Base-by-base conservation (phyloP, 2,113 vertebrate genomes). In the Scopus umbretta region DNA sequence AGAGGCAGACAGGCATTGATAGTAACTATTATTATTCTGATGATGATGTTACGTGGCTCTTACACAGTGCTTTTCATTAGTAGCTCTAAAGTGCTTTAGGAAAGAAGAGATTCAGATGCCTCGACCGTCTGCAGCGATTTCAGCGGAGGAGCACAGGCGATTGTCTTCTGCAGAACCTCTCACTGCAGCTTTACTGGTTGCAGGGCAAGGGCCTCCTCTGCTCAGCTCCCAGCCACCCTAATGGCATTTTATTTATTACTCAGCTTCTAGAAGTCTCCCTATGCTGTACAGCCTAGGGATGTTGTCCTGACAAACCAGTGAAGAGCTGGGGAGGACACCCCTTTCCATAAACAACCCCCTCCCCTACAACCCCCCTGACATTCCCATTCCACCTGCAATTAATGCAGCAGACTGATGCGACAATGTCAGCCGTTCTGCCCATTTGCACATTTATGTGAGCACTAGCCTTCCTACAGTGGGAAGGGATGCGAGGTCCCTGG, bases 71-170 rank as follows among this genome's bases (percentile, higher is more conserved):
- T 96, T 96, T 94, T 96, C 93, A 94, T 96, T 94, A 94, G 94
- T 34, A 86, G 91, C 78, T 96, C 93, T 92, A 86, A 97, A 96
- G 89, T 96, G 91, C 94, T 94, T 95, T 61, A 79, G 87, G 80
- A 95, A 81, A 85, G 93, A 38, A 45, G 81, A 92, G 80, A 21
- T 67, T 88, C 88, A 55, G 87, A 82, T 88, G 93, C 67, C 90
- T 96, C 21, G 1, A 14, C 61, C 0, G 17, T 74, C 84, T 56
- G 84, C 94, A 89, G 76, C 1, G 9, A 36, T 84, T 80, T 70
- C 63, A 80, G 88, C 4, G 6, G 36, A 83, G 94, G 29, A 91
- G 71, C 38, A 9, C 34, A n/a, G 83, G n/a, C 16, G 0, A 43
- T 22, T 49, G 55, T 8, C 66, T 87, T 19, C 38, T 16, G 49